These are phyloP conservation scores for Acropora yongei DNA, from an alignment of 64 coral and sea anemone species.

Conservation along the genomic window DNA sequence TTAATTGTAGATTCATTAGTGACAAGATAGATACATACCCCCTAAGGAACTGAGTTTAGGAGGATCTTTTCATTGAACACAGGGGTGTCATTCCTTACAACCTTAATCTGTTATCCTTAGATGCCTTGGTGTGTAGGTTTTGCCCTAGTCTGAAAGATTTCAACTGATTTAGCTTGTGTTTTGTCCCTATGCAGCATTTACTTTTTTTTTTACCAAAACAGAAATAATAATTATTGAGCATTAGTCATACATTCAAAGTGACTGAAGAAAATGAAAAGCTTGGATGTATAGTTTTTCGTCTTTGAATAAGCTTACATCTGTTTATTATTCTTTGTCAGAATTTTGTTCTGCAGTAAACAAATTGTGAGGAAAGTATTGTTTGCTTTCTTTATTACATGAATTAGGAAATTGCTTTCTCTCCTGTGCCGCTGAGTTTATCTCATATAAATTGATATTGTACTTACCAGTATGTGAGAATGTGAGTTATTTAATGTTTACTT, in stretches of 20 bases:
- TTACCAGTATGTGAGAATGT: neutral
- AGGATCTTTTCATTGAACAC: neutral
- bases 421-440: neutral
- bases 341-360: neutral
- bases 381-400: neutral
- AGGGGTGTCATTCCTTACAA: neutral
- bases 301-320: neutral
- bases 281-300: no score
- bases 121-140: neutral
- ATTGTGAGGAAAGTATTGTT: no score
- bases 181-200: neutral
- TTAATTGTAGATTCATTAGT: neutral
- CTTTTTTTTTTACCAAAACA: no score
- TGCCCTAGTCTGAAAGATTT: neutral
- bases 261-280: no score
- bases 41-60: neutral
- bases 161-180: neutral
- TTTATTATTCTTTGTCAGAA: neutral
- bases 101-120: neutral
- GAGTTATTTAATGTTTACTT: no score
- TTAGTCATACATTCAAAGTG: no score
- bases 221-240: neutral
- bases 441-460: neutral
- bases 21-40: neutral
- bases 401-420: neutral